Evolutionary conservation across 2,113 vertebrate species (phyloP).

Genomic region (Chaenocephalus aceratus): DNA sequence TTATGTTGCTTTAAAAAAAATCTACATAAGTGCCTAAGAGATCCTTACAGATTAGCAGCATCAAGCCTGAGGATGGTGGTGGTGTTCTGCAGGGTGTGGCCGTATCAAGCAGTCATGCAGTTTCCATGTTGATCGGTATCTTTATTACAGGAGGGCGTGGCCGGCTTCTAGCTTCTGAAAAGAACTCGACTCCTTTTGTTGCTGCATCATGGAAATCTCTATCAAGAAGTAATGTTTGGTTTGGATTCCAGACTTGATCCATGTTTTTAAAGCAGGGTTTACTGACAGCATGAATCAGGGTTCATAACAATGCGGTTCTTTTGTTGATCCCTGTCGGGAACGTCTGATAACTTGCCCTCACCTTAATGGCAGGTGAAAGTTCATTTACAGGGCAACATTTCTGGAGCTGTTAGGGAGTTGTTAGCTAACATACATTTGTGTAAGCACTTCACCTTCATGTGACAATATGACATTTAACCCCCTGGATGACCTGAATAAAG

Average conservation of each 20-base stretch:
- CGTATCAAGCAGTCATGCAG: constrained; percentile 11
- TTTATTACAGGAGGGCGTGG: constrained; percentile 25
- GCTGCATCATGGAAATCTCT: constrained; percentile 54
- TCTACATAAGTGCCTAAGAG: constrained; percentile 1
- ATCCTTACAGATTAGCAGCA: constrained; percentile 41
- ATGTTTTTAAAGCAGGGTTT: neutral
- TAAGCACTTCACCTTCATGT: neutral
- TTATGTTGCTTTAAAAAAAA: neutral
- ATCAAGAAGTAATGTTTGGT: constrained; percentile 46
- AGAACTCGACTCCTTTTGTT: constrained; percentile 56
- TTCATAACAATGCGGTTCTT: neutral
- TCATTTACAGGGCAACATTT: constrained; percentile 4
- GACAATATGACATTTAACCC: no score
- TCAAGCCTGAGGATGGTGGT: constrained; percentile 1
- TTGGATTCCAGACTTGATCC: constrained; percentile 43
- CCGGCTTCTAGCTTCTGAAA: constrained; percentile 11
- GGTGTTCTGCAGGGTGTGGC: constrained; percentile 46
- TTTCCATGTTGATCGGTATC: constrained; percentile 38
- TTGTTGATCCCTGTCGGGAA: constrained; percentile 18
- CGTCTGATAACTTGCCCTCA: neutral
- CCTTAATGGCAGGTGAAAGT: constrained; percentile 2
- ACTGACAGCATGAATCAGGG: neutral
- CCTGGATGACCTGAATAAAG: no score
- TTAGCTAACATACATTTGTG: neutral
- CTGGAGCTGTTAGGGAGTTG: neutral